A percentile compares a stretch with the other conserved stretches of the same genome.
Evolutionary conservation across 2,113 vertebrate species (phyloP).

Genomic region (Tamias sibiricus): DNA sequence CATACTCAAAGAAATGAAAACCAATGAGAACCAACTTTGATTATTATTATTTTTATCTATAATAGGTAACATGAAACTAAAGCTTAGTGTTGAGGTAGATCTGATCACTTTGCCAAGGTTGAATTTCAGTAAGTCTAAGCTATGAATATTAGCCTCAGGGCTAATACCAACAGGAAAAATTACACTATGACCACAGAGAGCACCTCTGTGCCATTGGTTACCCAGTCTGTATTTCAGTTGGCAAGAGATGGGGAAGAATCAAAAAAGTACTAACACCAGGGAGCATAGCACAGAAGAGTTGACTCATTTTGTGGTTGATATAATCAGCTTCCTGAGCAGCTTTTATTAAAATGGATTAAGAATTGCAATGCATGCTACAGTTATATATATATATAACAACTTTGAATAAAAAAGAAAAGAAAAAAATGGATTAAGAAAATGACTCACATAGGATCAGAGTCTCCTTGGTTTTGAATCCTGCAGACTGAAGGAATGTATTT

Average conservation of each 20-base stretch:
- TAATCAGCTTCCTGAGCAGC: background rate
- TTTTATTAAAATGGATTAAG: background rate
- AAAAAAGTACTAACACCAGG: background rate
- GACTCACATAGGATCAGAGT: background rate
- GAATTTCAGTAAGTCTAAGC: background rate
- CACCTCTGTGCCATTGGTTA: background rate
- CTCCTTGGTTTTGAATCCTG: background rate
- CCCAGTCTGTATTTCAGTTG: too few species aligned
- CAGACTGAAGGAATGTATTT: background rate
- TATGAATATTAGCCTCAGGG: background rate
- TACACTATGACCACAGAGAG: background rate
- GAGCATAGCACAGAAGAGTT: background rate
- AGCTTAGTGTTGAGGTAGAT: background rate
- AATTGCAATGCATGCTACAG: too few species aligned
- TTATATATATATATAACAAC: too few species aligned
- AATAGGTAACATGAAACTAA: background rate
- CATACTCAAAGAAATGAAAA: background rate
- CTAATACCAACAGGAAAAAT: background rate
- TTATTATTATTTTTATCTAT: background rate
- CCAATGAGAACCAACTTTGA: background rate
- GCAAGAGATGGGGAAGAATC: background rate
- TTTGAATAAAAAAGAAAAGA: too few species aligned
- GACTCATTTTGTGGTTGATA: background rate
- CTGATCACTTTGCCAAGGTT: background rate
- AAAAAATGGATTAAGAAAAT: background rate